These are phyloP conservation scores for Psammodynastes pulverulentus DNA, from an alignment of 2,113 vertebrate genomes.

Conservation along the genomic window DNA sequence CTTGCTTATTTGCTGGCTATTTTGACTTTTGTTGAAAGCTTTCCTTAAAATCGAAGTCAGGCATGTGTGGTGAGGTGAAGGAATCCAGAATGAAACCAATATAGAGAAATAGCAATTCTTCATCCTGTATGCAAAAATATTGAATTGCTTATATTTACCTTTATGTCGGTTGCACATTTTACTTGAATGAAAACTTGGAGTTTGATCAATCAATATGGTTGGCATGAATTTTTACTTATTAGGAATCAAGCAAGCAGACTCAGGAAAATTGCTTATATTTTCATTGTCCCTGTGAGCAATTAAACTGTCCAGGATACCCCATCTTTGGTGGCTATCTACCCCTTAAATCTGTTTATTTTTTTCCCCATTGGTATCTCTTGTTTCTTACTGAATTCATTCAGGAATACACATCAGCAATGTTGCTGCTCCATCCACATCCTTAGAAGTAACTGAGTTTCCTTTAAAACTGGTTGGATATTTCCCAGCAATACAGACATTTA, in stretches of 20 bases:
- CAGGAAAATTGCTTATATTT: background rate
- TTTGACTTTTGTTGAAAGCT: background rate
- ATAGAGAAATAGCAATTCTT: background rate
- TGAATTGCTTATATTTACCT: background rate
- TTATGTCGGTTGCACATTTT: background rate
- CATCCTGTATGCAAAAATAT: background rate
- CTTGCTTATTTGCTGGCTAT: constrained; percentile 6
- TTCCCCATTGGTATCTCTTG: background rate
- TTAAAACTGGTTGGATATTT: background rate
- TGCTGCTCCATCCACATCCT: background rate
- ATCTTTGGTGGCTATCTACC: background rate
- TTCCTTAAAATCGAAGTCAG: background rate
- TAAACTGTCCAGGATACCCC: background rate
- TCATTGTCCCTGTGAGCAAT: background rate
- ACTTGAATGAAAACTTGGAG: background rate
- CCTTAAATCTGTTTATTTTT: background rate
- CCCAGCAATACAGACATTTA: background rate
- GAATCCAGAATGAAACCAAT: constrained; percentile 7
- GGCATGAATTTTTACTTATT: background rate
- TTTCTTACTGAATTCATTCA: background rate
- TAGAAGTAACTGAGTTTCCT: background rate
- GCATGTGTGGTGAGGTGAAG: background rate
- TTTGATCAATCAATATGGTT: background rate
- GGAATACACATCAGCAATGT: background rate
- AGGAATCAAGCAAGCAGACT: background rate